Evolutionary conservation across 2,113 vertebrate genomes (phyloP), one percentile per base, ranked within the genome.

Genomic region (Heterochromis multidens): DNA sequence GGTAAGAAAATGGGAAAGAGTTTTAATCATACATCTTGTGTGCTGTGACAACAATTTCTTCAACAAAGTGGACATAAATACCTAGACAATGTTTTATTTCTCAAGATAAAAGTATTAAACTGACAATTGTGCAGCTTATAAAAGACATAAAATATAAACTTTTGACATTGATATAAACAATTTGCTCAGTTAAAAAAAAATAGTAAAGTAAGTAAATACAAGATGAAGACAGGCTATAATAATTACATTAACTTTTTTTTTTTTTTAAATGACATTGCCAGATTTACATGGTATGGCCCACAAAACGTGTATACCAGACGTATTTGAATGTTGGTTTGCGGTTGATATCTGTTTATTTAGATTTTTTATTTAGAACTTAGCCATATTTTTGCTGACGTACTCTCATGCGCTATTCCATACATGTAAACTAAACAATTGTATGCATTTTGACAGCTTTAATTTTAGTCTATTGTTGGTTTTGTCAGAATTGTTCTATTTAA

Each of bases 361-460:
- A 46, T 13, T 54, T 70, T 37, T 63, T 37, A 37, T 63, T n/a
- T n/a, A n/a, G 14, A 4, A 46, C 13, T 13, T 13, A 3, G 14
- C 65, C 27, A 19, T 0, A 46, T 14, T 5, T 72, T 72, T 27
- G 63, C 13, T 43, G n/a, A 70, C 17, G 63, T 27, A 1, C 25
- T 70, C 2, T 46, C 23, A 37, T 37, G 5, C 27, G 27, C 23
- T 40, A 0, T 49, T 70, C 43, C 23, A 49, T 70, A 27, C 0
- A 29, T 70, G 40, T 46, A 27, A 29, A 72, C n/a, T 29, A 72
- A 21, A 2, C 16, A 72, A 12, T 72, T 72, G 27, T 49, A 49
- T 72, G 67, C 43, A 61, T 21, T 63, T 23, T 54, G 54, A 31
- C 31, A 70, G 72, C 29, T 33, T 1, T 29, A 31, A 37, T 40